A percentile compares a stretch with the other conserved stretches of the same genome.
Evolutionary conservation across 2,113 vertebrate species (phyloP).

Genomic region (Gasterosteus aculeatus): DNA sequence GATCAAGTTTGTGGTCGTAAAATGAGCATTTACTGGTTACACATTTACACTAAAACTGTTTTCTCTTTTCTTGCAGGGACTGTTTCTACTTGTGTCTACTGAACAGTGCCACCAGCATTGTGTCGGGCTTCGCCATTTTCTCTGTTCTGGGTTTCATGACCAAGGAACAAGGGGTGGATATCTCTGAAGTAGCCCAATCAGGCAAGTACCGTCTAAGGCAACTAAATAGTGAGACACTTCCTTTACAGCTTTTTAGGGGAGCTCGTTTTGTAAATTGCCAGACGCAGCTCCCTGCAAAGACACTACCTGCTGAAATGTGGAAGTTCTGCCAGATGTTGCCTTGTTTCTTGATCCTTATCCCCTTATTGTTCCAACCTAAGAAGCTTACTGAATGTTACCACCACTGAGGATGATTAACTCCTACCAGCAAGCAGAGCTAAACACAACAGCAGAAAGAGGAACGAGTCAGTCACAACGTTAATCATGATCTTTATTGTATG

Average conservation of each 20-base stretch:
- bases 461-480: neutral
- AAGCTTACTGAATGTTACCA: neutral
- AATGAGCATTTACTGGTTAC: neutral
- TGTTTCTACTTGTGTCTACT: constrained; percentile 87
- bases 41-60: neutral
- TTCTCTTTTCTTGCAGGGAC: constrained; percentile 78
- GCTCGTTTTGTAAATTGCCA: neutral
- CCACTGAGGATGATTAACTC: too few relatives aligned
- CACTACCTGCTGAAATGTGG: neutral
- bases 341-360: neutral
- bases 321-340: constrained; percentile 1
- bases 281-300: neutral
- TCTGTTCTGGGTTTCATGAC: constrained; percentile 89
- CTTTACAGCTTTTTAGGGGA: neutral
- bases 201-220: constrained; percentile 64
- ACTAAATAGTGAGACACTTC: neutral
- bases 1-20: neutral
- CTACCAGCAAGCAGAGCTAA: neutral
- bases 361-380: neutral
- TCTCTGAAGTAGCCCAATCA: constrained; percentile 86
- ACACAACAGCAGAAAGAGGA: neutral
- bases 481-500: neutral
- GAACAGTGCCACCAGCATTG: constrained; percentile 88
- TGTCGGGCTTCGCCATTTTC: constrained; percentile 90
- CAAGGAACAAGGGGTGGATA: constrained; percentile 82